Evolutionary conservation across 2,113 vertebrate species (phyloP), one percentile per base, ranked within the genome.

Genomic region (Bagarius yarrelli): DNA sequence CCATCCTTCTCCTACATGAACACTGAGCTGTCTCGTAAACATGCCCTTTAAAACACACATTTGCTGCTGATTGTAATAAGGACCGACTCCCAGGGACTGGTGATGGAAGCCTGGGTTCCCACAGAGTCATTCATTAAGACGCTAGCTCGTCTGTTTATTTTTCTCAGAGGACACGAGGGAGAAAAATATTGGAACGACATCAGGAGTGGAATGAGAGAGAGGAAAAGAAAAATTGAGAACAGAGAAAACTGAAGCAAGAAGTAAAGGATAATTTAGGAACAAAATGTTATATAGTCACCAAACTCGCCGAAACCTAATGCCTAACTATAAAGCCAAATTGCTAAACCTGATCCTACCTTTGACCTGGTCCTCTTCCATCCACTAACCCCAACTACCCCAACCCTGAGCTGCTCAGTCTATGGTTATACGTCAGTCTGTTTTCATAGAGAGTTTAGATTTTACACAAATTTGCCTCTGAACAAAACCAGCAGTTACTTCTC

Each of bases 41-140:
- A 15, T 63, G 72, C 50, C 63, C 52, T 83, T 83, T 81, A 81
- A 63, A 75, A 66, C 36, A 27, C 61, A 61, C 36, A 40, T 66
- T 83, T 84, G 36, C 76, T n/a, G 61, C 52, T 76, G 76, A 83
- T 77, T 73, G 36, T 60, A 82, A 30, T 47, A 36, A 25, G 79
- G 23, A 47, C 27, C 47, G 12, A 40, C 15, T 80, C 56, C 73
- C 60, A 36, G 74, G 56, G 79, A 61, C 47, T 73, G 44, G 19
- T 75, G 75, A 83, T 66, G 75, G 78, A 81, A 13, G 27, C 25
- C 25, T 32, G 30, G 56, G 56, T 44, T 80, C 40, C 55, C 61
- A 60, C 27, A 3, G 63, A 79, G 57, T 56, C n/a, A 25, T 61
- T 82, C 36, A 82, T 81, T 81, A 69, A 60, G 64, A 70, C 36